Base-by-base conservation (phyloP, 1,140 invertebrate genomes). In the Drosophila arizonae region DNA sequence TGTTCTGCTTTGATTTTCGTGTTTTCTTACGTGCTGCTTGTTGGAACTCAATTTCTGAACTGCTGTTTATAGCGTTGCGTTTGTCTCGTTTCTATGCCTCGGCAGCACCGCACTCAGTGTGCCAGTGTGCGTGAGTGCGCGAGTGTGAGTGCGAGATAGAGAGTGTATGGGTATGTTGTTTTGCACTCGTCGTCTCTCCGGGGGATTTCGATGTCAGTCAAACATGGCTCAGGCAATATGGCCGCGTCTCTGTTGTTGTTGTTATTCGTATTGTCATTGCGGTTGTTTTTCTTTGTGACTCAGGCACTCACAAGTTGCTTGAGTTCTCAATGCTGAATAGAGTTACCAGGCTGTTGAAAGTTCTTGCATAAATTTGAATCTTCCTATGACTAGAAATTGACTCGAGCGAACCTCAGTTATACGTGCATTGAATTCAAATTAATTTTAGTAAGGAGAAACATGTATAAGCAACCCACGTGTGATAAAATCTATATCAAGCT, bases 41-140 rank as follows among this genome's bases (percentile, higher is more conserved):
- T 52, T 77, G 52, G 57, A 69, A 71, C 50, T 67, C 81, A 72
- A 90, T 77, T 79, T 65, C 62, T 72, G 50, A 84, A 91, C 85
- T 91, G 90, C 86, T 90, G 90, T 85, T 91, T 90, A 90, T 90
- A 90, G 70, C 86, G 88, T 70, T 71, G 81, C 74, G 82, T 69
- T 77, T 74, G 65, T 64, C 76, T 79, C 85, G 77, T 90, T 90
- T 90, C 86, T 86, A 90, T 90, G 72, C 76, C 69, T 77, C 73
- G 76, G 68, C 76, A 77, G 36, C 51, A 64, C 45, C 61, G 46
- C 51, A 66, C 50, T 68, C n/a, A 6, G 36, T 57, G 61, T 48
- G n/a, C 24, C 30, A 68, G 67, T 65, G 62, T 68, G 66, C 36
- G 76, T 67, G 56, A 54, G 45, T 71, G 65, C 9, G 48, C 11